Conservation (phyloP, 2,797 vertebrate species). For the Intellagama lesueurii region DNA sequence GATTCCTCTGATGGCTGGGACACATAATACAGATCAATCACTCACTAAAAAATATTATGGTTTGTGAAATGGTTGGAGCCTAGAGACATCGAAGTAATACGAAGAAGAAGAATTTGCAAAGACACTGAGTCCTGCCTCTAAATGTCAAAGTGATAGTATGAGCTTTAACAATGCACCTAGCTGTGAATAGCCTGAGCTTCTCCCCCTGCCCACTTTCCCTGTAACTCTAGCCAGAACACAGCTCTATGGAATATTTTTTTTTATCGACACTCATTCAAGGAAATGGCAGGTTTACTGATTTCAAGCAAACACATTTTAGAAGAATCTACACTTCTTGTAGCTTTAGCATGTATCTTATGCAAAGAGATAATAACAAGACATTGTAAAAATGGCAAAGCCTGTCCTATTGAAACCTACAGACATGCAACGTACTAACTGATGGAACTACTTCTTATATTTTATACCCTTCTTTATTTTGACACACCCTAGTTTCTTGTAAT, state of each 20-base stretch:
- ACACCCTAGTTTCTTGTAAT: not conserved
- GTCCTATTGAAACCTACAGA: not conserved
- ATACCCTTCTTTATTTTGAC: not conserved
- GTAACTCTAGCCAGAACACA: slow-evolving; percentile 74
- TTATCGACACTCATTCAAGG: slow-evolving; percentile 61
- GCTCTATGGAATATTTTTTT: slow-evolving; percentile 63
- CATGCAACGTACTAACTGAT: not conserved
- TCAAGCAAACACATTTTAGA: slow-evolving; percentile 51
- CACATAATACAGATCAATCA: slow-evolving; percentile 92
- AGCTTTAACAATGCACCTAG: slow-evolving; percentile 79
- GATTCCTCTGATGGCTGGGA: slow-evolving; percentile 93
- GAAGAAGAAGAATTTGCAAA: slow-evolving; percentile 82
- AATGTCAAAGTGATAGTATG: slow-evolving; percentile 83
- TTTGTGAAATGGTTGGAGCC: slow-evolving; percentile 83
- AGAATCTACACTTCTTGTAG: slow-evolving; percentile 35
- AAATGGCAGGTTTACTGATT: slow-evolving; percentile 67
- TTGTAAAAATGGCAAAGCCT: slow-evolving; percentile 32
- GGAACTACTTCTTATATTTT: not conserved
- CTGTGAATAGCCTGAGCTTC: slow-evolving; percentile 75
- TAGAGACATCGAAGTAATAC: slow-evolving; percentile 77
- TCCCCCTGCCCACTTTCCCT: slow-evolving; percentile 66
- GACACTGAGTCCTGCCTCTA: slow-evolving; percentile 77
- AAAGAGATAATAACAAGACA: slow-evolving; percentile 9
- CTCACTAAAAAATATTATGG: slow-evolving; percentile 85
- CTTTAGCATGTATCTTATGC: slow-evolving; percentile 8